A percentile compares a stretch with the other conserved stretches of the same genome.
These are phyloP conservation scores for Mesembrinibis cayennensis DNA, from an alignment of 2,113 vertebrate genomes.

Conservation along the genomic window DNA sequence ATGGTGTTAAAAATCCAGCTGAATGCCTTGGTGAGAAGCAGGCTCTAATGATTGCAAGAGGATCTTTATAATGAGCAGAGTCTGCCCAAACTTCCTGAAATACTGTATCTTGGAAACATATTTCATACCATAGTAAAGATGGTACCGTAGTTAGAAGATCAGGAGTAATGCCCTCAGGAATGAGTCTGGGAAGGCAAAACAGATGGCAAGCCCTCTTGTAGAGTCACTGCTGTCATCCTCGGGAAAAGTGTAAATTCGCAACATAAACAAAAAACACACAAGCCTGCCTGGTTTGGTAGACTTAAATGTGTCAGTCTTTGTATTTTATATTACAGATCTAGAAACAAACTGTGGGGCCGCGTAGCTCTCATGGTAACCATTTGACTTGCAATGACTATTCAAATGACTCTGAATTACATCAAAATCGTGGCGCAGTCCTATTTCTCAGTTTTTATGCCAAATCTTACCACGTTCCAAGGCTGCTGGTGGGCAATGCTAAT, in stretches of 20 bases:
- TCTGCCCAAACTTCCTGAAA: background rate
- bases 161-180: background rate
- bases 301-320: background rate
- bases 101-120: background rate
- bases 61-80: background rate
- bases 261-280: background rate
- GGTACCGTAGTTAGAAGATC: background rate
- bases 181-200: background rate
- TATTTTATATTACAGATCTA: background rate
- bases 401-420: background rate
- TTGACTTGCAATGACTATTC: background rate
- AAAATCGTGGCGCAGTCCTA: fast-evolving
- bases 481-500: background rate
- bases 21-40: background rate
- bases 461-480: background rate
- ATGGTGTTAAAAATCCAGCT: background rate
- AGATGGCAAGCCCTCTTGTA: background rate
- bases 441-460: background rate
- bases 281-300: background rate
- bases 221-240: background rate
- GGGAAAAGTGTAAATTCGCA: background rate
- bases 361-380: background rate
- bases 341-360: background rate
- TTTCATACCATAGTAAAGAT: background rate
- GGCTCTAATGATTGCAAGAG: background rate